Evolutionary conservation across 2,888 invertebrate species (phyloP).

Genomic region (Nymphalis urticae): DNA sequence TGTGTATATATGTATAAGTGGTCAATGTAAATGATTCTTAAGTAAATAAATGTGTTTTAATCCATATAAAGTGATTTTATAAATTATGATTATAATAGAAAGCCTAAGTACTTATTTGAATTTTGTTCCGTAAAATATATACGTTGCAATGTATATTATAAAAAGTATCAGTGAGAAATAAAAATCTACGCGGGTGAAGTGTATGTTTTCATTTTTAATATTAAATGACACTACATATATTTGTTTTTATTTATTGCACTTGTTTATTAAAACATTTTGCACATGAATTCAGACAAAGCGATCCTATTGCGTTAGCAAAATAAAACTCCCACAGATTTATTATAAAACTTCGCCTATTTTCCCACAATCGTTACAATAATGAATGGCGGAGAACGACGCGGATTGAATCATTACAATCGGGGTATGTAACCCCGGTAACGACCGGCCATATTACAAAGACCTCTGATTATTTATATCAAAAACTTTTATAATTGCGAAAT

Average conservation of each 20-base stretch:
- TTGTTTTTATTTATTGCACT: conserved; percentile 3
- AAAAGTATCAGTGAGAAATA: no score
- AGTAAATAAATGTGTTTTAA: no score
- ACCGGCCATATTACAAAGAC: conserved; percentile 50
- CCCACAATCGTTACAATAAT: conserved; percentile 74
- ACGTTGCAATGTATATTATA: no score
- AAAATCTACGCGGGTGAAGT: no score
- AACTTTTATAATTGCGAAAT: conserved; percentile 12
- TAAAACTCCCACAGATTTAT: conserved; percentile 77
- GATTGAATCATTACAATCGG: conserved; percentile 64
- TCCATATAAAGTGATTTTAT: no score
- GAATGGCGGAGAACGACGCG: conserved; percentile 67
- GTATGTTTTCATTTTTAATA: no score
- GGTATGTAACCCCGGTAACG: conserved; percentile 55
- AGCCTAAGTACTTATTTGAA: no score
- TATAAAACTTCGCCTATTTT: conserved; percentile 75
- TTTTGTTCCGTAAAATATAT: no score
- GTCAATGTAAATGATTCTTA: no score
- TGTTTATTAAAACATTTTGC: conserved; percentile 39
- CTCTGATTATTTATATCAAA: conserved; percentile 40
- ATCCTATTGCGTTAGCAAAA: conserved; percentile 61
- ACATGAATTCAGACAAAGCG: conserved; percentile 51
- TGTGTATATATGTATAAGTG: no score
- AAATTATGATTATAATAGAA: no score
- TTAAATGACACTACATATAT: background rate